A percentile compares a stretch with the other conserved stretches of the same genome.
Evolutionary conservation across 1,140 invertebrate genomes (phyloP).

Genomic region (Bombus terrestris): DNA sequence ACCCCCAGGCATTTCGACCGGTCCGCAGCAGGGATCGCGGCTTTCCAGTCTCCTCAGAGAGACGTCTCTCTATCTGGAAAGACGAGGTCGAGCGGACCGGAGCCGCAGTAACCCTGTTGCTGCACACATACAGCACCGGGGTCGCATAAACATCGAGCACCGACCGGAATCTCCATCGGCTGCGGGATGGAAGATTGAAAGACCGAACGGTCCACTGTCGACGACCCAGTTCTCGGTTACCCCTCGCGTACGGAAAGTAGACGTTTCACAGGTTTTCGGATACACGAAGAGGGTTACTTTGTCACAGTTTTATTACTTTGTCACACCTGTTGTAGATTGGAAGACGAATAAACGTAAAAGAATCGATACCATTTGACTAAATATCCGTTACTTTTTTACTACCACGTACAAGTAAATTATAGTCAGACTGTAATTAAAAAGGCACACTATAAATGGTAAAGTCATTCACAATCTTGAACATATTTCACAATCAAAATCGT

Average conservation of each 20-base stretch:
- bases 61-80: constrained; percentile 69
- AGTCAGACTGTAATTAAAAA: too few species aligned
- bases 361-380: neutral
- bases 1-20: constrained; percentile 79
- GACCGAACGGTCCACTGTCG: constrained; percentile 28
- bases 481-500: neutral
- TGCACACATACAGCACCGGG: constrained; percentile 49
- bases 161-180: constrained; percentile 61
- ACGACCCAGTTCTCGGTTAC: constrained; percentile 58
- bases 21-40: constrained; percentile 69
- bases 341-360: neutral
- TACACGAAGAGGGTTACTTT: neutral
- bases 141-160: constrained; percentile 39
- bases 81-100: constrained; percentile 45
- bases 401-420: too few species aligned
- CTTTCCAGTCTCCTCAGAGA: constrained; percentile 69
- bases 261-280: neutral
- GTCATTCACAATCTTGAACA: too few species aligned
- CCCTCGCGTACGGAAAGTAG: constrained; percentile 8
- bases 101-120: constrained; percentile 65
- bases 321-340: too few species aligned
- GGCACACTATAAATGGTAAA: too few species aligned
- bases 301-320: neutral
- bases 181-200: constrained; percentile 59
- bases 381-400: too few species aligned